These are phyloP conservation scores for Drosophila meridionalis DNA, from an alignment of 2,888 invertebrate species.

Conservation along the genomic window DNA sequence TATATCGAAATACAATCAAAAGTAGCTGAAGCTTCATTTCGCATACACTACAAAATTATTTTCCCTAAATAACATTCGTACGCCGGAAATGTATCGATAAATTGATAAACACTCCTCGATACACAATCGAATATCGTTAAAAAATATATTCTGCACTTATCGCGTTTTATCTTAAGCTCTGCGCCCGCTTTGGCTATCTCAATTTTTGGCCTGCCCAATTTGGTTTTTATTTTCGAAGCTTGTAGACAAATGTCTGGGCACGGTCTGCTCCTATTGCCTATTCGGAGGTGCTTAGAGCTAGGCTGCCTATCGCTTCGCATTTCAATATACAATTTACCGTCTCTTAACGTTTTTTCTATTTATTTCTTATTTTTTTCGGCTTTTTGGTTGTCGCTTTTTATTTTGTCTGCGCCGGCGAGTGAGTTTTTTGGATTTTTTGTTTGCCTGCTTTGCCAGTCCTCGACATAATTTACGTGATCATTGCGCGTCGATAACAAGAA, in stretches of 20 bases:
- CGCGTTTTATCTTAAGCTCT: not conserved
- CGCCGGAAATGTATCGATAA: slow-evolving; percentile 2
- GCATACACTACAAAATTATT: too few species aligned
- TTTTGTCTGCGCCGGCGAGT: slow-evolving; percentile 46
- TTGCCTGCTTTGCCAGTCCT: slow-evolving; percentile 60
- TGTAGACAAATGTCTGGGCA: slow-evolving; percentile 35
- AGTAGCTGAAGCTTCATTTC: not conserved
- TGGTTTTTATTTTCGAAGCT: slow-evolving; percentile 6
- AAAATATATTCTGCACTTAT: slow-evolving; percentile 17
- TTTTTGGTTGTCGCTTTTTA: slow-evolving; percentile 49
- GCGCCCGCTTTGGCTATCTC: slow-evolving; percentile 7
- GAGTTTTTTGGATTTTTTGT: slow-evolving; percentile 35
- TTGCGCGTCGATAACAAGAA: slow-evolving; percentile 81
- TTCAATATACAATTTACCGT: slow-evolving; percentile 64
- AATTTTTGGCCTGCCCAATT: slow-evolving; percentile 18
- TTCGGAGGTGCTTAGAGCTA: slow-evolving; percentile 35
- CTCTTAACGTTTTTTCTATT: slow-evolving; percentile 28
- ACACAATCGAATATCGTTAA: not conserved
- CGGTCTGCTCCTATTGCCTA: slow-evolving; percentile 27
- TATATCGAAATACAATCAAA: not conserved
- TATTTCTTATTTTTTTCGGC: slow-evolving; percentile 32
- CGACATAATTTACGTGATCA: slow-evolving; percentile 82
- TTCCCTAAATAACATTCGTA: not conserved
- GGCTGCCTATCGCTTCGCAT: slow-evolving; percentile 71
- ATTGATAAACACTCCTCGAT: not conserved